phyloP scores from a whole-genome alignment of 2,113 vertebrate species.

The Pituophis catenifer region DNA sequence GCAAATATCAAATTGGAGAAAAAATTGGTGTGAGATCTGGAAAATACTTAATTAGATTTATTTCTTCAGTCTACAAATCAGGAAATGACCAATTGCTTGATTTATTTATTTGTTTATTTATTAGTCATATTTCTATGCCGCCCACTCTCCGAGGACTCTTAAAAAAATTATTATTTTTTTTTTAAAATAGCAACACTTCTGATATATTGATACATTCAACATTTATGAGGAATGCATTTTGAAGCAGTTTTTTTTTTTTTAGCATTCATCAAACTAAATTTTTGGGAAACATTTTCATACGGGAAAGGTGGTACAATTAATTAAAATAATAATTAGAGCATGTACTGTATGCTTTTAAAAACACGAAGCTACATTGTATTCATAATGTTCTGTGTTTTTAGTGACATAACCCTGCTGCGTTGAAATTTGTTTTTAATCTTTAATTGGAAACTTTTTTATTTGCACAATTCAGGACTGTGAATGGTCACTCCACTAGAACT shows the following conservation, averaged over 20 bases:
- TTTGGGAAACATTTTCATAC: neutral
- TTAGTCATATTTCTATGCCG: no score
- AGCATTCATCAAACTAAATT: neutral
- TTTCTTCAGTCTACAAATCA: neutral
- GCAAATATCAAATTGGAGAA: neutral
- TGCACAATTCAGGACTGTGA: neutral
- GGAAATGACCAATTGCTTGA: neutral
- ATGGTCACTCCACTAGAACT: neutral
- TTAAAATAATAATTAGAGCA: neutral
- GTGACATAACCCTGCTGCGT: neutral
- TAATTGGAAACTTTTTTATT: neutral
- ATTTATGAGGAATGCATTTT: neutral
- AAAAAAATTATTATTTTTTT: no score
- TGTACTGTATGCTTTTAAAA: neutral
- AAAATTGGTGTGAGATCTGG: neutral
- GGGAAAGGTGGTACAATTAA: neutral
- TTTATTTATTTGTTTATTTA: no score
- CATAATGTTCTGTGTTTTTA: neutral
- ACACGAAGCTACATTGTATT: neutral
- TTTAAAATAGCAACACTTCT: neutral
- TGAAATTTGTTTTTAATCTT: neutral
- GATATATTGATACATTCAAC: neutral
- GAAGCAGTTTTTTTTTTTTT: neutral
- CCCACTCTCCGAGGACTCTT: no score
- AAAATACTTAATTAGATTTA: neutral